Evolutionary conservation across 1,140 invertebrate species (phyloP), one percentile per base, ranked within the genome.

Genomic region (Eueides isabella): DNA sequence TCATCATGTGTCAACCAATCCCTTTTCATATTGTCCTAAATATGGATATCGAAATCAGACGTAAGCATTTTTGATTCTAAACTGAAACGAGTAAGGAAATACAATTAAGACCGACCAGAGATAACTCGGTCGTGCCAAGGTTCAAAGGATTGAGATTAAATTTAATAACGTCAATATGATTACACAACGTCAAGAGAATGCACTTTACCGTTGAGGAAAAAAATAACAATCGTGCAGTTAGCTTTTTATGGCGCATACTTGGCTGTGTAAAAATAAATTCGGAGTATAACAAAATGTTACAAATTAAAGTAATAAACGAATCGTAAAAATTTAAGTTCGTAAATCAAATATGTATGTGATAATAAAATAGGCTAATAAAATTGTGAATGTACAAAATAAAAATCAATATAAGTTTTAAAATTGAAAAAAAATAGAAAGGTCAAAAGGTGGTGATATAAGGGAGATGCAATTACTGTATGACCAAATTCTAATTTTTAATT

Each of bases 121-220:
- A 66, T 73, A 77, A 74, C 26, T 61, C 48, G 38, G 38, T 62
- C 48, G 65, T 73, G 33, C 26, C 67, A 67, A 74, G 67, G 76
- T 77, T 71, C 64, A 74, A 77, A 71, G 68, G 75, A 72, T 62
- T 41, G 66, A 41, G 28, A 76, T 69, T 67, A 71, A 35, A 64
- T 55, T 55, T 55, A 55, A 55, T 55, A 55, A 26, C 48, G 19
- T 26, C 48, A 55, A 55, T 26, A 55, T 2, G 48, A 61, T 76
- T 76, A 48, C 69, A 65, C 41, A 72, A 75, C 30, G 7, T 29
- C 28, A 26, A 69, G 76, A 74, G 76, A 77, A 71, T 55, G 35
- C 29, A 69, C 65, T 63, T 63, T 72, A 77, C 67, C 44, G 61
- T 73, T 71, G 61, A 71, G 70, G 70, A 71, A 76, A 72, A 73